Evolutionary conservation across 2,797 vertebrate species (phyloP), one percentile per base, ranked within the genome.

Genomic region (Sebastolobus alascanus): DNA sequence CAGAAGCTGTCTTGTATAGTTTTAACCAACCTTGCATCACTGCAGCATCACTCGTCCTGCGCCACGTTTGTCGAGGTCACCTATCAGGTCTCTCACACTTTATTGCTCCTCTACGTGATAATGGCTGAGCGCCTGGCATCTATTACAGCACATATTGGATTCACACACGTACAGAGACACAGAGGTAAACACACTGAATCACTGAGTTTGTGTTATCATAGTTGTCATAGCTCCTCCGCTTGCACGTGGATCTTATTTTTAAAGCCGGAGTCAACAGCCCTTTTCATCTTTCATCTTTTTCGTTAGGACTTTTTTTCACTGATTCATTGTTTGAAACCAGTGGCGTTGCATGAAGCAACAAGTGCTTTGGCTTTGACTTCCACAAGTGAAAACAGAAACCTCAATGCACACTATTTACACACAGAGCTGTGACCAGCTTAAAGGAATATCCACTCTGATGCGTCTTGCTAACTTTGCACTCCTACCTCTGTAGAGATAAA

Each of bases 181-280:
- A 70, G 33, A 77, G 72, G 77, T 80, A 90, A 85, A 90, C 90
- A 86, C 76, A 72, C n/a, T n/a, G 54, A 88, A 78, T 84, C 72
- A 63, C 71, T 70, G 37, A 64, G 64, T 87, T 70, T 74, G 76
- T 82, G 61, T 70, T 82, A 85, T 77, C 86, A 76, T 81, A 78
- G 78, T 88, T 87, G 85, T 92, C 86, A 86, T 72, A 86, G 68
- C 84, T 87, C 85, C 71, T 69, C 50, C 6, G 14, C 63, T 61
- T 80, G 46, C 90, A 93, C 40, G 73, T 93, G 91, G 89, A 77
- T 90, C 88, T 71, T 58, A 88, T 94, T 93, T 92, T 60, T 76
- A 69, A 80, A 89, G 72, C 46, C 33, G 72, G 79, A 82, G 82
- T 82, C 73, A 81, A 75, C 85, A 77, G 68, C 18, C 22, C 78